Evolutionary conservation across 2,888 invertebrate species (phyloP), one percentile per base, ranked within the genome.

Genomic region (Boloria selene): DNA sequence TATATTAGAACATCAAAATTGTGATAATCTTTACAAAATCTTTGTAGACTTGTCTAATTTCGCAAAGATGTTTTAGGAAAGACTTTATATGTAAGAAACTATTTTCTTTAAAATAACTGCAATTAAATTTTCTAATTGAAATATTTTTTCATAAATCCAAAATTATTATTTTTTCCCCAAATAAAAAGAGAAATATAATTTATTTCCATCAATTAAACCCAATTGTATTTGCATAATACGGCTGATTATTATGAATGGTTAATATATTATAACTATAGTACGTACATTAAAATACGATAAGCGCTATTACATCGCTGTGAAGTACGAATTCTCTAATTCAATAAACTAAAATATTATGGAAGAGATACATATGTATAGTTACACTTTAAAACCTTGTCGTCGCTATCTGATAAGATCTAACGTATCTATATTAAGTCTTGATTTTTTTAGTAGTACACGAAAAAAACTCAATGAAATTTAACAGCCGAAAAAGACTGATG

Each of bases 251-350:
- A 5, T 22, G 16, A 10, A 31, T 31, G 3, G 7, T 49, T 49
- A 47, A 49, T 49, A 0, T 4, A 49, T 16, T 16, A 49, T 49
- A 7, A 47, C 38, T 31, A 55, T 42, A 22, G 42, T 50, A 31
- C 16, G 42, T 50, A 31, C 16, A 42, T 42, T 50, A 47, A n/a
- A 58, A 60, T 61, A 59, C 51, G n/a, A 67, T 49, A 61, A 26
- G 42, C 47, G 53, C 52, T 55, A 66, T 61, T 62, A 51, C 16
- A 55, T 66, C 66, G 38, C 26, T 38, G n/a, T 60, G 47, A 47
- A 65, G 47, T 62, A 60, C 49, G 16, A 59, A 47, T 59, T 56
- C 58, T 56, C 56, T 66, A 50, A 17, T 62, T 47, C 26, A 56
- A 42, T 58, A 52, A 58, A 62, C 55, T 62, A 47, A 54, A 63